Evolutionary conservation across 2,113 vertebrate genomes (phyloP).

Genomic region (Piprites chloris): DNA sequence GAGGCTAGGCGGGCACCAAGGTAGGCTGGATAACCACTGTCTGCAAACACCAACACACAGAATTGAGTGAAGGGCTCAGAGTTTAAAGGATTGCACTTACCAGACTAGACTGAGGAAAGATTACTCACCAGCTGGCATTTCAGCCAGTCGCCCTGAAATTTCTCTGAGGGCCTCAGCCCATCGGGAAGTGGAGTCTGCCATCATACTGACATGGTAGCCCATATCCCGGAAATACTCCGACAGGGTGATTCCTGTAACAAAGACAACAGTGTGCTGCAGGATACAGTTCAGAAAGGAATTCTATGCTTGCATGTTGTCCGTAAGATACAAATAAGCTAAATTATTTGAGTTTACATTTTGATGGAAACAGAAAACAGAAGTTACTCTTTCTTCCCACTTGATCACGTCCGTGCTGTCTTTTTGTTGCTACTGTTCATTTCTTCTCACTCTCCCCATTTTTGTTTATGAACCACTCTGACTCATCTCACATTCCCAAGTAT

Average conservation of each 20-base stretch:
- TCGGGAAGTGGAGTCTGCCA: constrained; percentile 97
- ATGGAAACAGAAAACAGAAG: not conserved
- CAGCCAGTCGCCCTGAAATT: constrained; percentile 95
- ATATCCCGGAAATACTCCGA: constrained; percentile 98
- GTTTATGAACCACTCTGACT: not conserved
- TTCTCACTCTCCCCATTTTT: not conserved
- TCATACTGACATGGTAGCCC: constrained; percentile 99
- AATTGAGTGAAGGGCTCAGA: not conserved
- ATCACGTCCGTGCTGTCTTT: not conserved
- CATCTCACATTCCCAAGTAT: not conserved
- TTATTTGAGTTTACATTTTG: not conserved
- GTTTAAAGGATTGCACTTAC: not conserved
- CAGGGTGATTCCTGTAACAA: constrained; percentile 87
- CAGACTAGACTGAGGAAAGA: not conserved
- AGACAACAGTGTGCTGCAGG: not conserved
- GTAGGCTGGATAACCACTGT: constrained; percentile 97
- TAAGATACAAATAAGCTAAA: not conserved
- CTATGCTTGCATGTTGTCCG: not conserved
- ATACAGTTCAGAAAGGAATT: not conserved
- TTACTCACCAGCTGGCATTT: constrained; percentile 94
- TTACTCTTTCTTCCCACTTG: not conserved
- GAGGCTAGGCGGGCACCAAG: constrained; percentile 93
- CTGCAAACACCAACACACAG: constrained; percentile 70
- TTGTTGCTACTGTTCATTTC: not conserved
- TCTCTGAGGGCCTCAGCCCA: constrained; percentile 98